phyloP scores from a whole-genome alignment of 2,888 invertebrate genomes.

The Diadegma fenestrale region DNA sequence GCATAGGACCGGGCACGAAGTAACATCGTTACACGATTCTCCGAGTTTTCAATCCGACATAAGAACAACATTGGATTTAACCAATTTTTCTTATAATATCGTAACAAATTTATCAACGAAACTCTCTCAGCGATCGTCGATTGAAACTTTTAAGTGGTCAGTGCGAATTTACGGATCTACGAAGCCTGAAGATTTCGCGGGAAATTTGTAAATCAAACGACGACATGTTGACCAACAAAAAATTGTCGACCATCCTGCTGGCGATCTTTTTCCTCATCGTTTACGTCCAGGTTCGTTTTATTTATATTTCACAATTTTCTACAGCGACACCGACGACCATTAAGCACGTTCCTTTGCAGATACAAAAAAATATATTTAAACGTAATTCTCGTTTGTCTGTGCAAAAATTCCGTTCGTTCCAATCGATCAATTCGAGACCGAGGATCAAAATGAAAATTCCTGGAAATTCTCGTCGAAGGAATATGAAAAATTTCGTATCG shows the following conservation, averaged over 20 bases:
- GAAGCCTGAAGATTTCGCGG: constrained; percentile 47
- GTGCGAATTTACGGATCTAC: constrained; percentile 54
- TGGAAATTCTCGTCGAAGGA: not conserved
- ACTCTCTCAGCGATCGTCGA: constrained; percentile 3
- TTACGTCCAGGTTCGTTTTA: constrained; percentile 68
- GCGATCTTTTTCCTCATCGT: constrained; percentile 58
- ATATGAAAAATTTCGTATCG: not conserved
- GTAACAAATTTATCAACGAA: not conserved
- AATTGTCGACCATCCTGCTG: constrained; percentile 67
- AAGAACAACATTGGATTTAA: not conserved
- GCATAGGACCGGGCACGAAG: constrained; percentile 75
- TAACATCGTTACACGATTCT: constrained; percentile 66
- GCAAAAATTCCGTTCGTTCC: not conserved
- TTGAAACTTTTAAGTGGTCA: constrained; percentile 48
- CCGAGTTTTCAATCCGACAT: constrained; percentile 13
- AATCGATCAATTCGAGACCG: not conserved
- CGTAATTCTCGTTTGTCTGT: not conserved
- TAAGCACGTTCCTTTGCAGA: not conserved
- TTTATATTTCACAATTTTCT: not conserved
- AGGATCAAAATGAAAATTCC: not conserved
- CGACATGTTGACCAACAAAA: constrained; percentile 66
- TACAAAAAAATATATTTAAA: not conserved
- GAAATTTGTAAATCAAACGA: constrained; percentile 4
- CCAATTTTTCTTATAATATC: not conserved
- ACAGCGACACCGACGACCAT: not conserved